Evolutionary conservation across 2,797 vertebrate species (phyloP).

Genomic region (Melanotaenia boesemani): DNA sequence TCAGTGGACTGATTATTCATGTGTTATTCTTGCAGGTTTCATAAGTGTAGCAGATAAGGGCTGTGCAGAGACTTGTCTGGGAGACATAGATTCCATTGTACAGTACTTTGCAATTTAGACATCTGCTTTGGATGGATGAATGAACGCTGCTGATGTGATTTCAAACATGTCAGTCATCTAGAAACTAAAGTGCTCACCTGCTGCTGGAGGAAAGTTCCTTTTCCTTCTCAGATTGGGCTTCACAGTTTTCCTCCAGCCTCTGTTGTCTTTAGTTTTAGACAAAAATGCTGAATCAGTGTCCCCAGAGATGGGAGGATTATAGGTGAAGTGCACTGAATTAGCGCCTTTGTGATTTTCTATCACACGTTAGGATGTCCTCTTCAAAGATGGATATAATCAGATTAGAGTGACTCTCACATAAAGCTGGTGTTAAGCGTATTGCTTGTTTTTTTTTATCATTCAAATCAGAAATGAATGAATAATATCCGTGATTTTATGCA

Average conservation of each 20-base stretch:
- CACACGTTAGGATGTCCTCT: constrained; percentile 44
- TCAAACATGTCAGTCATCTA: constrained; percentile 47
- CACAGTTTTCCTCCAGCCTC: constrained; percentile 17
- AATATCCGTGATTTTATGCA: neutral
- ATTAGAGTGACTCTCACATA: constrained; percentile 33
- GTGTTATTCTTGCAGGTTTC: constrained; percentile 22
- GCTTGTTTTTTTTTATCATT: neutral
- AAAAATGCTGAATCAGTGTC: constrained; percentile 35
- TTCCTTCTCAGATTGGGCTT: constrained; percentile 7
- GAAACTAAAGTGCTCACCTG: constrained; percentile 16
- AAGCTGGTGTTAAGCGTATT: neutral
- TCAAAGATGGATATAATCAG: constrained; percentile 23
- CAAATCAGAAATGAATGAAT: neutral
- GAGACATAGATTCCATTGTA: constrained; percentile 40
- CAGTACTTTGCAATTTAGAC: constrained; percentile 34
- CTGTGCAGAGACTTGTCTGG: constrained; percentile 51
- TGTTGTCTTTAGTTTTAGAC: constrained; percentile 33
- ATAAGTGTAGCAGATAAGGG: constrained; percentile 16
- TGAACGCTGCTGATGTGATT: constrained; percentile 43
- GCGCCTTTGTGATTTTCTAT: constrained; percentile 52
- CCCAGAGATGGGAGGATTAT: constrained; percentile 45
- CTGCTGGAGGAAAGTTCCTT: constrained; percentile 9
- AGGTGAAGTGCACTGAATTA: constrained; percentile 50
- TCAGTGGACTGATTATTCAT: constrained; percentile 38
- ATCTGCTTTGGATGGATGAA: constrained; percentile 44